Conservation (phyloP, 1,140 invertebrate species). For the Phymastichus coffea region DNA sequence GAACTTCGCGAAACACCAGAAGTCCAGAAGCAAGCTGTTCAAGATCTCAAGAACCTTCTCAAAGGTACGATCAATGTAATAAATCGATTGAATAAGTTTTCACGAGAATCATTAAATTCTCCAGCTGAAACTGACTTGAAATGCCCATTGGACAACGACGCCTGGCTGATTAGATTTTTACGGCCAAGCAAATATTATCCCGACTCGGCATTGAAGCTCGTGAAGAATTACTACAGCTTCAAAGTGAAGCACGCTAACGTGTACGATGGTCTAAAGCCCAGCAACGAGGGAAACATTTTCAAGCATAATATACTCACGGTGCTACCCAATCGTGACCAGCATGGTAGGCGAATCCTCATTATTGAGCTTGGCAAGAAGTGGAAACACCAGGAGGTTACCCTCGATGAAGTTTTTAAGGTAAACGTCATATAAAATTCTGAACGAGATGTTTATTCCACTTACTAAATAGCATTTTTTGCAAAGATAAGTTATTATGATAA, state of each 20-base stretch:
- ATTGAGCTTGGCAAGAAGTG: conserved; percentile 81
- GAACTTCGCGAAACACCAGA: conserved; percentile 75
- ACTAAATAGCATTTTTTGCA: too few relatives aligned
- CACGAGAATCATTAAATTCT: too few relatives aligned
- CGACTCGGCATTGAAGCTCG: conserved; percentile 71
- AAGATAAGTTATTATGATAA: too few relatives aligned
- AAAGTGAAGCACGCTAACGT: conserved; percentile 74
- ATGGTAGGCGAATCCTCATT: conserved; percentile 70
- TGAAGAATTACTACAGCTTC: conserved; percentile 78
- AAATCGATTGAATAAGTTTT: too few relatives aligned
- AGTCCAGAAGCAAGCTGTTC: conserved; percentile 61
- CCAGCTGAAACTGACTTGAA: conserved; percentile 70
- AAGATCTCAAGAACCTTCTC: conserved; percentile 65
- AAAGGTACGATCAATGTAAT: conserved; percentile 66
- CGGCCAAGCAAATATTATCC: conserved; percentile 81
- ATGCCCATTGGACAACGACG: conserved; percentile 69
- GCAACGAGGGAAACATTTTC: conserved; percentile 73
- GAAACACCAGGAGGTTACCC: conserved; percentile 75
- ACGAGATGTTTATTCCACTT: too few relatives aligned
- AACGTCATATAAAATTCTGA: too few relatives aligned
- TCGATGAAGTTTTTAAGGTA: conserved; percentile 78
- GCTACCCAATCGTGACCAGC: conserved; percentile 73
- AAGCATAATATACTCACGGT: conserved; percentile 76
- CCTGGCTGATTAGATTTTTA: conserved; percentile 74
- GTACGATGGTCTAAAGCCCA: conserved; percentile 70